Percentiles rank a stretch among this genome's conserved stretches.
phyloP scores from a whole-genome alignment of 1,140 invertebrate genomes.

The Maniola jurtina region DNA sequence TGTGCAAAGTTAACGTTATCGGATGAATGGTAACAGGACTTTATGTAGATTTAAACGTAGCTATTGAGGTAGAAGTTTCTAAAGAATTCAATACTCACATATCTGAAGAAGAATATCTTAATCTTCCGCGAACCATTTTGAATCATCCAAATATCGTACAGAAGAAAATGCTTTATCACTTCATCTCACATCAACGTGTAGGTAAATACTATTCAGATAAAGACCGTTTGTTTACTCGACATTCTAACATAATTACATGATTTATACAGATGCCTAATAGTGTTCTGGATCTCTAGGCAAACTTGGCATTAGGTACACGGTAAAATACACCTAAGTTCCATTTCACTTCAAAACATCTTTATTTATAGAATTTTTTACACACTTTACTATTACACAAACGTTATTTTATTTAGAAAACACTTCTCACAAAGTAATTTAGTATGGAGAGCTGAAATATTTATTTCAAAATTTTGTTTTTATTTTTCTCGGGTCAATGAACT shows the following conservation, averaged over 20 bases:
- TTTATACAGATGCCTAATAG: not conserved
- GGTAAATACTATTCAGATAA: constrained; percentile 1
- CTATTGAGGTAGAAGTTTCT: too few relatives aligned
- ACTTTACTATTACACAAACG: not conserved
- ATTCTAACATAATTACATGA: not conserved
- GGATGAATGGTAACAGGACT: too few relatives aligned
- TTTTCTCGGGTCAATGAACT: too few relatives aligned
- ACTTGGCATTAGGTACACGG: not conserved
- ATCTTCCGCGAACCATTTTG: constrained; percentile 67
- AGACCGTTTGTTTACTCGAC: not conserved
- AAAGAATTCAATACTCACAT: constrained; percentile 51
- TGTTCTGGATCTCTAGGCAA: not conserved
- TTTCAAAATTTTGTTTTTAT: too few relatives aligned
- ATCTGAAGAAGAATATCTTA: constrained; percentile 61
- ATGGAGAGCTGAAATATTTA: too few relatives aligned
- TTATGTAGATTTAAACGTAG: too few relatives aligned
- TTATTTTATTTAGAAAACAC: not conserved
- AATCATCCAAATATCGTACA: constrained; percentile 5
- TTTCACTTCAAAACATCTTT: constrained; percentile 1
- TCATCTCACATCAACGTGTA: not conserved
- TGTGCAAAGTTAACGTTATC: too few relatives aligned
- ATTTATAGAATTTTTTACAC: not conserved
- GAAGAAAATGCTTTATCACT: constrained; percentile 38
- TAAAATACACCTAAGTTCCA: not conserved
- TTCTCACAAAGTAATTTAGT: not conserved